Conservation (phyloP, 2,797 vertebrate species). For the Coregonus suidteri region DNA sequence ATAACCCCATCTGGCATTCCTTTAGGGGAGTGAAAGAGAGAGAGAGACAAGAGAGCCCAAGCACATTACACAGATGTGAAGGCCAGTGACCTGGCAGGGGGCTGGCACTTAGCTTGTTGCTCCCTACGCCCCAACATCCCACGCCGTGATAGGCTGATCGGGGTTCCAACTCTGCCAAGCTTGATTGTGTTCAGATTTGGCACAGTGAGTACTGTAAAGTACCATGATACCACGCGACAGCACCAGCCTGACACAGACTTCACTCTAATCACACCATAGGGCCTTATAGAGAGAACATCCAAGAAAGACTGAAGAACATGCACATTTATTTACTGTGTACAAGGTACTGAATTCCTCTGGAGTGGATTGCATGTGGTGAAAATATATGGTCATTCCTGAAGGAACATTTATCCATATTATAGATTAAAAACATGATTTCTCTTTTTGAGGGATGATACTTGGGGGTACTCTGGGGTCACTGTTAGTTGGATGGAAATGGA, state of each 20-base stretch:
- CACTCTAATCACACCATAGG: background rate
- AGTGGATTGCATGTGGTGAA: background rate
- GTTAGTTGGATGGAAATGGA: background rate
- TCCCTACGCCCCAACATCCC: conserved; percentile 41
- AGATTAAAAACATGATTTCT: background rate
- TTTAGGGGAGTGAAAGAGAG: conserved; percentile 26
- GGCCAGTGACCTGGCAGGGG: conserved; percentile 38
- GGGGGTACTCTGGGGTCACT: background rate
- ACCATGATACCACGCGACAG: background rate
- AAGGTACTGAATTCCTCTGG: background rate
- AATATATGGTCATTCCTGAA: background rate
- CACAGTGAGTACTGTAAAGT: background rate
- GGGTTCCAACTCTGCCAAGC: conserved; percentile 8
- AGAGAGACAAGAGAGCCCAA: conserved; percentile 32
- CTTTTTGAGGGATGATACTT: background rate
- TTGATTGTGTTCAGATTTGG: conserved; percentile 12
- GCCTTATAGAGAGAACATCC: background rate
- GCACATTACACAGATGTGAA: conserved; percentile 40
- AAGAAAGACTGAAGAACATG: background rate
- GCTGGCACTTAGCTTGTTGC: conserved; percentile 24
- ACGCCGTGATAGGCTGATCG: conserved; percentile 52
- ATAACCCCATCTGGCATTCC: conserved; percentile 47
- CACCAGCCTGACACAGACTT: background rate
- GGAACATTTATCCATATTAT: background rate
- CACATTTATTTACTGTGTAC: background rate